Base-by-base conservation (phyloP, 2,888 invertebrate genomes). In the Bibio marci region DNA sequence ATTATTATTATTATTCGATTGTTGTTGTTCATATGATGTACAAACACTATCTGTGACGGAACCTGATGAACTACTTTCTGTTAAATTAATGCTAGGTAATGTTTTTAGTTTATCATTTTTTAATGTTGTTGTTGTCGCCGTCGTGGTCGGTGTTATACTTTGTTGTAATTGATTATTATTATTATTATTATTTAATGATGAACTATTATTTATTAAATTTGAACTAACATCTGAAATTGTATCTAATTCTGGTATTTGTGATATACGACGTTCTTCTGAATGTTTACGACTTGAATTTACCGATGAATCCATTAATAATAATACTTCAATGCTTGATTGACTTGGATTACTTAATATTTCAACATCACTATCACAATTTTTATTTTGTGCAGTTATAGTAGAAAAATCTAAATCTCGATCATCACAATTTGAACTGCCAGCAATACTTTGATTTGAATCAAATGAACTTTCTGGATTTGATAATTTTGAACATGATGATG, bases 321-420 rank as follows among this genome's bases (percentile, higher is more conserved):
- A 53, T 25, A 76, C 70, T 58, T 76, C 75, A 40, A 78, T 75
- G 50, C 76, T 77, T 48, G 75, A 75, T 51, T 74, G 73, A 56
- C 77, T 78, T 12, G 76, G 76, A 58, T 77, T 76, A 43, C 75
- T 76, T 18, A 79, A 63, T 32, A 79, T 66, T 48, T 78, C 76
- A 43, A 79, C 71, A 49, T 79, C 78, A 55, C 78, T 78, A 48
- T 74, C 75, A 39, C 58, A 69, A 43, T 61, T 62, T 42, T 57
- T 50, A 5, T 52, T 42, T 22, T 22, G 22, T 26, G 35, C 14
- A 5, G 51, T 48, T 41, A 52, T 53, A 13, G 49, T 35, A 32
- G 26, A 39, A 33, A 41, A 43, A 42, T 46, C 45, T 39, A 53
- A 52, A 41, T 55, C 56, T 28, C 39, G 18, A 37, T 57, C 56